phyloP scores from a whole-genome alignment of 2,888 invertebrate species.

The Drosophila meridiana region DNA sequence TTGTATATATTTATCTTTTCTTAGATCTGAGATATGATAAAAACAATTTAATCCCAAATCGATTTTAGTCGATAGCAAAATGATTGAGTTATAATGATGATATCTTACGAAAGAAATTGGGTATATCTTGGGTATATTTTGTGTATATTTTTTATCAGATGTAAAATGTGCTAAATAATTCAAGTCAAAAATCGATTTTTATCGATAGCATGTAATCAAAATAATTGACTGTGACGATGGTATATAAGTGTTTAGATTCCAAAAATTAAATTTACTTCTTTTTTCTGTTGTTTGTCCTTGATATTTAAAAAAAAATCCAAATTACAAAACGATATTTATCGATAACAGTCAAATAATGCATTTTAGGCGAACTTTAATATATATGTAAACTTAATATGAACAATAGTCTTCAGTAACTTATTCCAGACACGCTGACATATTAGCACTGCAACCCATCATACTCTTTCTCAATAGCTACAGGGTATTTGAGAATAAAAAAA shows the following conservation, averaged over 20 bases:
- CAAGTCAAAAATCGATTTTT: background rate
- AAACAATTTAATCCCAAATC: too few relatives aligned
- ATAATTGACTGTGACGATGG: background rate
- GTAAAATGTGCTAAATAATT: background rate
- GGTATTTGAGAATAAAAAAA: constrained; percentile 19
- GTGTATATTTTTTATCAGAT: background rate
- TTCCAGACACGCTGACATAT: too few relatives aligned
- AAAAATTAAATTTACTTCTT: background rate
- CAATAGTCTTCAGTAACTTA: background rate
- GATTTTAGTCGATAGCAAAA: too few relatives aligned
- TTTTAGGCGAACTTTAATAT: too few relatives aligned
- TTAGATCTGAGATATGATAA: too few relatives aligned
- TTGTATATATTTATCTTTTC: too few relatives aligned
- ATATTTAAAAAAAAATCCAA: background rate
- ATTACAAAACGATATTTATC: background rate
- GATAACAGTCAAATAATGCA: background rate
- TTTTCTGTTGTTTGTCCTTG: too few relatives aligned
- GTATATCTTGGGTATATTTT: too few relatives aligned
- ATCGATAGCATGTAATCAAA: background rate
- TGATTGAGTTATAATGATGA: too few relatives aligned
- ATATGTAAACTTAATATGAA: background rate
- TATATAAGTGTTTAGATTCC: background rate
- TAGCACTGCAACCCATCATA: background rate
- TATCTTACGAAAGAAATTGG: too few relatives aligned
- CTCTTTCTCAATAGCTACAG: background rate